phyloP scores from a whole-genome alignment of 2,888 invertebrate genomes.

The Lepidocyrtoides sp. region DNA sequence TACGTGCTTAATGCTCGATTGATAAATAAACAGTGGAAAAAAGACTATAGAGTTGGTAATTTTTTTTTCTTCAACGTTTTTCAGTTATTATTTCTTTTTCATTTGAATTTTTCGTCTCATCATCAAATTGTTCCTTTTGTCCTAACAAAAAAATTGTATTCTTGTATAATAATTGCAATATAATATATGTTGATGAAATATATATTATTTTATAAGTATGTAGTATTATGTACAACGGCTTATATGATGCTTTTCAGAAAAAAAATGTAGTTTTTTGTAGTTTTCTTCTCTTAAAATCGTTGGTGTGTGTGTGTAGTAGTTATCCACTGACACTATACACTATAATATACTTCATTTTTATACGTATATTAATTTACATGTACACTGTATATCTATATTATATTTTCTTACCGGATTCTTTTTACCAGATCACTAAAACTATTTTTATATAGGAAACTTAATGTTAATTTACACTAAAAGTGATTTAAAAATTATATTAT shows the following conservation, averaged over 20 bases:
- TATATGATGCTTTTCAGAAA: slow-evolving; percentile 46
- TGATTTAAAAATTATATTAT: slow-evolving; percentile 44
- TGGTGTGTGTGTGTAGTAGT: slow-evolving; percentile 24
- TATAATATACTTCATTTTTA: not conserved
- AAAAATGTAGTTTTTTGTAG: slow-evolving; percentile 31
- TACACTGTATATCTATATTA: not conserved
- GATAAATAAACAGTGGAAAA: slow-evolving; percentile 26
- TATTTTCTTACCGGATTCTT: slow-evolving; percentile 18
- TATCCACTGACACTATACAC: not conserved
- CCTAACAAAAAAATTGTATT: slow-evolving; percentile 72
- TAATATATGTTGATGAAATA: slow-evolving; percentile 73
- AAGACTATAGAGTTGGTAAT: not conserved
- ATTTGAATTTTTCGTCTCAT: slow-evolving; percentile 69
- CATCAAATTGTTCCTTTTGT: slow-evolving; percentile 73
- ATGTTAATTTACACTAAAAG: no score
- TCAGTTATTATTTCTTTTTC: slow-evolving; percentile 75
- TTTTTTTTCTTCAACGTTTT: slow-evolving; percentile 78
- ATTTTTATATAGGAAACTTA: slow-evolving; percentile 43
- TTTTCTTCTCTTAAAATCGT: slow-evolving; percentile 1
- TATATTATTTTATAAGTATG: slow-evolving; percentile 68
- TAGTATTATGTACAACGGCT: slow-evolving; percentile 54
- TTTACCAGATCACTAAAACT: slow-evolving; percentile 5
- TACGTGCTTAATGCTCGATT: slow-evolving; percentile 65
- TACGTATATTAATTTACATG: slow-evolving; percentile 47
- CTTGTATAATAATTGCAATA: slow-evolving; percentile 72